Conservation (phyloP, 2,113 vertebrate genomes). For the Fulmarus glacialis region DNA sequence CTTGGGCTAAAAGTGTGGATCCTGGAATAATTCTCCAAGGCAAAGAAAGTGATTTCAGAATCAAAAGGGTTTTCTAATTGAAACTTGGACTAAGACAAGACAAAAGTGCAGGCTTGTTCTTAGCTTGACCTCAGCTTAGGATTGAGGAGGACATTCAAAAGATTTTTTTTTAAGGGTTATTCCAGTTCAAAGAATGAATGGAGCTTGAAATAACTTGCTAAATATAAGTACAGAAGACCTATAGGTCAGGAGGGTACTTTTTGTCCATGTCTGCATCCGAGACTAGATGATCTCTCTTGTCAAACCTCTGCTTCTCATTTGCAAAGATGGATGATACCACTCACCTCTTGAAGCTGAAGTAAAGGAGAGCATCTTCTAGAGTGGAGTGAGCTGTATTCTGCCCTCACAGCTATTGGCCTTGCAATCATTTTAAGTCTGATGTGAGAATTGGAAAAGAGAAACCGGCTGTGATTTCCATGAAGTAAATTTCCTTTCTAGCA, state of each 20-base stretch:
- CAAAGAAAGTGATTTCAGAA: background rate
- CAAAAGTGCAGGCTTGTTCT: background rate
- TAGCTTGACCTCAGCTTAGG: background rate
- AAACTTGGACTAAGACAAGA: background rate
- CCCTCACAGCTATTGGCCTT: background rate
- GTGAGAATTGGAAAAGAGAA: background rate
- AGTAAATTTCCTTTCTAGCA: background rate
- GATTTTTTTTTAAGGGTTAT: background rate
- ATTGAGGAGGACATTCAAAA: background rate
- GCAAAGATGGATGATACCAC: background rate
- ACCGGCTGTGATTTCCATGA: background rate
- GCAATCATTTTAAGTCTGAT: background rate
- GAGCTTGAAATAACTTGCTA: background rate
- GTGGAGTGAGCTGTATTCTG: background rate
- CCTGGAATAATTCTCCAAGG: background rate
- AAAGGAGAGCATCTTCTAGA: background rate
- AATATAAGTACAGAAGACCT: background rate
- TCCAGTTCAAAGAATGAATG: background rate
- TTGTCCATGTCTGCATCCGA: background rate
- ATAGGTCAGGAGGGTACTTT: background rate
- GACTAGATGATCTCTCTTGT: background rate
- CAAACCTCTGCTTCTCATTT: background rate
- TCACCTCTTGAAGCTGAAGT: background rate
- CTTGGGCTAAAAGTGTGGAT: background rate
- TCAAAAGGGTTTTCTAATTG: background rate